Evolutionary conservation across 2,888 invertebrate genomes (phyloP).

Genomic region (Trissoscelio sp.): DNA sequence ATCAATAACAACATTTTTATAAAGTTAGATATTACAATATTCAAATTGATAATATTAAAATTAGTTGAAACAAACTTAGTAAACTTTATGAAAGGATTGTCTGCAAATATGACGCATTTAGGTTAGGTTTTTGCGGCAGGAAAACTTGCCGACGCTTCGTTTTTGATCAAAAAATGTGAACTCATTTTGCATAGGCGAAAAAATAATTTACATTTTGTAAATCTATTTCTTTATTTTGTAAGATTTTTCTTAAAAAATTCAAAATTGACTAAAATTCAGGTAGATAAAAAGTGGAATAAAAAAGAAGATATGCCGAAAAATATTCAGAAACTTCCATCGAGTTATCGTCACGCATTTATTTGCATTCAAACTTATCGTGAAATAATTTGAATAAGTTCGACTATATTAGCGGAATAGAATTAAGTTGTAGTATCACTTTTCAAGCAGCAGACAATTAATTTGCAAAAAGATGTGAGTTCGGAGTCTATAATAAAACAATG

Average conservation of each 20-base stretch:
- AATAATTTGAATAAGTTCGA: constrained; percentile 34
- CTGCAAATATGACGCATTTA: constrained; percentile 1
- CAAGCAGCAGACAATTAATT: constrained; percentile 28
- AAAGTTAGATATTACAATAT: no score
- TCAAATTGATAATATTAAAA: no score
- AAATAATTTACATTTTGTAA: no score
- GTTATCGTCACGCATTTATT: constrained; percentile 41
- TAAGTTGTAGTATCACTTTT: constrained; percentile 22
- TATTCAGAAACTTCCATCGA: background rate
- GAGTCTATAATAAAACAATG: constrained; percentile 15
- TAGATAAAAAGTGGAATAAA: background rate
- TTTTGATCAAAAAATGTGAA: no score
- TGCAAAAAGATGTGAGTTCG: constrained; percentile 22
- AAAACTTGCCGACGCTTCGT: no score
- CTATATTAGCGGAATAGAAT: constrained; percentile 36
- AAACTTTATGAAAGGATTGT: no score
- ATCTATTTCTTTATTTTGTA: no score
- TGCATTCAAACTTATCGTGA: constrained; percentile 36
- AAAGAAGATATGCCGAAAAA: constrained; percentile 7
- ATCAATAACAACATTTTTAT: no score
- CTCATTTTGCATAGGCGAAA: no score
- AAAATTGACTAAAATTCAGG: no score
- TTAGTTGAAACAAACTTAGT: no score
- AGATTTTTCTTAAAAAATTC: no score
- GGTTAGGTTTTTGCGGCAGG: constrained; percentile 17